Evolutionary conservation across 1,140 invertebrate species (phyloP).

Genomic region (Drosophila gunungcola): DNA sequence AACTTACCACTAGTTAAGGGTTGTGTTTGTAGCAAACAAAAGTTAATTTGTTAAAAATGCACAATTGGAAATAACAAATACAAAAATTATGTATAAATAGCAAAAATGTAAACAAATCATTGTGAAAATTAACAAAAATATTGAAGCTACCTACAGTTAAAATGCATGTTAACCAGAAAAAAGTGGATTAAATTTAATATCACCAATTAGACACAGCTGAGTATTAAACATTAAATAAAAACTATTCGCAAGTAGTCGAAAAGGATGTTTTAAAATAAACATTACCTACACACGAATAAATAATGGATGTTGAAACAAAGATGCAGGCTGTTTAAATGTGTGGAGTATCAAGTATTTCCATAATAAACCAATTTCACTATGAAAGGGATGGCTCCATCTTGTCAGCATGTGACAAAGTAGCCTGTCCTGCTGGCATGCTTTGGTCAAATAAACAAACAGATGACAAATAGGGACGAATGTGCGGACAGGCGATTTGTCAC

Average conservation of each 20-base stretch:
- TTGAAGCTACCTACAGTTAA: slow-evolving; percentile 18
- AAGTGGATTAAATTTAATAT: slow-evolving; percentile 5
- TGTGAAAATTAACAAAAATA: slow-evolving; percentile 9
- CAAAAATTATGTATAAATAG: neutral
- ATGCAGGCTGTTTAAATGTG: neutral
- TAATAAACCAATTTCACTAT: slow-evolving; percentile 9
- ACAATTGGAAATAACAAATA: slow-evolving; percentile 7
- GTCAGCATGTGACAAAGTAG: slow-evolving; percentile 24
- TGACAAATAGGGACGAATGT: slow-evolving; percentile 65
- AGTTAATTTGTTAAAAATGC: slow-evolving; percentile 11
- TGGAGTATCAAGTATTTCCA: neutral
- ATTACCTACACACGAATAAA: slow-evolving; percentile 55
- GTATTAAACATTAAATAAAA: slow-evolving; percentile 53
- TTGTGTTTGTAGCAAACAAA: slow-evolving; percentile 29
- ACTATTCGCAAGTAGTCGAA: slow-evolving; percentile 20
- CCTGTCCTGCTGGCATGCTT: slow-evolving; percentile 65
- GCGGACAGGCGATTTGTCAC: slow-evolving; percentile 75
- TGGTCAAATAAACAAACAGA: slow-evolving; percentile 69
- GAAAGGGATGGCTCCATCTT: slow-evolving; percentile 15
- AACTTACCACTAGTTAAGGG: slow-evolving; percentile 42
- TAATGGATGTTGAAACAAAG: slow-evolving; percentile 54
- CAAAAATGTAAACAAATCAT: slow-evolving; percentile 1
- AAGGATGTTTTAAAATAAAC: slow-evolving; percentile 47
- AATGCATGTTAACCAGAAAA: slow-evolving; percentile 21
- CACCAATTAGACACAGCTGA: slow-evolving; percentile 25